phyloP scores from a whole-genome alignment of 2,113 vertebrate genomes.

The Chinchilla lanigera region DNA sequence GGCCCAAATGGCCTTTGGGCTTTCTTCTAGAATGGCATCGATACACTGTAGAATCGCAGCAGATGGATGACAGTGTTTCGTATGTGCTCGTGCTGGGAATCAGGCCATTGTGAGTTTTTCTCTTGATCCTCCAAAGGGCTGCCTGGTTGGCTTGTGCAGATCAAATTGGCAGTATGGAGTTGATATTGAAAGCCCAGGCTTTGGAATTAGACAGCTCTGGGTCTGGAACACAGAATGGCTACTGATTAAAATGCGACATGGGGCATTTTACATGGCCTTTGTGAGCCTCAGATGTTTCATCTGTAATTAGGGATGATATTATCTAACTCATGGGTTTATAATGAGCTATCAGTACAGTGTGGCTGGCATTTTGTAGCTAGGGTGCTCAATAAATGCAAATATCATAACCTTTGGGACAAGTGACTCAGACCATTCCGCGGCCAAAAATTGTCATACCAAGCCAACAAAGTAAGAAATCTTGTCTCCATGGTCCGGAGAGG shows the following conservation, averaged over 20 bases:
- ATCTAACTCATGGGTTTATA: not conserved
- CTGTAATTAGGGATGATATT: slow-evolving; percentile 48
- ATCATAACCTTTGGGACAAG: slow-evolving; percentile 15
- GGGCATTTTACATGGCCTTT: not conserved
- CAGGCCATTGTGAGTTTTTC: not conserved
- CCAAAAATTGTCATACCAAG: not conserved
- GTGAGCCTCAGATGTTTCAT: not conserved
- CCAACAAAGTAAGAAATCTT: not conserved
- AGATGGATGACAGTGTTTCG: slow-evolving; percentile 15
- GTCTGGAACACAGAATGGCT: slow-evolving; percentile 49
- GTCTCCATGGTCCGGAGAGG: not conserved
- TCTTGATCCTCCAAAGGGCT: not conserved
- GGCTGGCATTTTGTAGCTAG: slow-evolving; percentile 27
- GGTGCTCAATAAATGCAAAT: slow-evolving; percentile 42
- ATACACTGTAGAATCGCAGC: not conserved
- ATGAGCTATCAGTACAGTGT: not conserved
- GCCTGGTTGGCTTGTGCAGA: slow-evolving; percentile 24
- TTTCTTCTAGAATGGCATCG: slow-evolving; percentile 50
- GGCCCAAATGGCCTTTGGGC: slow-evolving; percentile 30
- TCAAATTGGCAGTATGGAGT: slow-evolving; percentile 46
- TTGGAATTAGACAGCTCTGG: slow-evolving; percentile 11
- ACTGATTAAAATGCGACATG: slow-evolving; percentile 19
- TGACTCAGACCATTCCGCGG: not conserved
- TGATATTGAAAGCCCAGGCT: slow-evolving; percentile 8
- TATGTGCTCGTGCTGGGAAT: not conserved